Evolutionary conservation across 2,113 vertebrate species (phyloP).

Genomic region (Tachysurus fulvidraco): DNA sequence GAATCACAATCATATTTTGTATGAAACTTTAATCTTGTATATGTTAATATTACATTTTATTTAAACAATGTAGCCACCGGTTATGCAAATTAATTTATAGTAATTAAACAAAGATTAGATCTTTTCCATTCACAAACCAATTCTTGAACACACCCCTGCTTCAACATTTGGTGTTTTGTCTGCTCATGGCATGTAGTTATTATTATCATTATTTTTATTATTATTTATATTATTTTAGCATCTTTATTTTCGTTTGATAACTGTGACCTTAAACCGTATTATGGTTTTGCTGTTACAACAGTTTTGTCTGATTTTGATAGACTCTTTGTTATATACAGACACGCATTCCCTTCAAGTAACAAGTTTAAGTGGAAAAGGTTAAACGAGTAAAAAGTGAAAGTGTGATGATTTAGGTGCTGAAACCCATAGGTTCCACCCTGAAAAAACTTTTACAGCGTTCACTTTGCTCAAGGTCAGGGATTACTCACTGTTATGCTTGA

Average conservation of each 20-base stretch:
- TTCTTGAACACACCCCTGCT: no score
- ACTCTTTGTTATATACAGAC: background rate
- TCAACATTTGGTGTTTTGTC: background rate
- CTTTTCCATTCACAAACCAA: no score
- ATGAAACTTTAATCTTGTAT: background rate
- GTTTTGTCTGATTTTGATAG: background rate
- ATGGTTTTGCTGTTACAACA: background rate
- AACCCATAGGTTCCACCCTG: background rate
- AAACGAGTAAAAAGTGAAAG: background rate
- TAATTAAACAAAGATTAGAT: background rate
- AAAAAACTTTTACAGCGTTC: background rate
- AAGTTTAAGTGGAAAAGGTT: background rate
- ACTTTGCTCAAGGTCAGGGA: background rate
- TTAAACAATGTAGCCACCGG: background rate
- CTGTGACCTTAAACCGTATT: background rate
- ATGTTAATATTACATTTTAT: background rate
- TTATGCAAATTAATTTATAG: background rate
- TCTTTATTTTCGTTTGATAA: background rate
- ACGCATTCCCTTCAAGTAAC: background rate
- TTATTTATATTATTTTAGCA: background rate
- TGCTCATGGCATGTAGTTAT: background rate
- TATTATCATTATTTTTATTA: no score
- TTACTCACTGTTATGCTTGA: constrained; percentile 15
- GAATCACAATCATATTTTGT: background rate
- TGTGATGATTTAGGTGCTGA: background rate